These are phyloP conservation scores for Osmerus eperlanus DNA, from an alignment of 2,113 vertebrate species.

Conservation along the genomic window DNA sequence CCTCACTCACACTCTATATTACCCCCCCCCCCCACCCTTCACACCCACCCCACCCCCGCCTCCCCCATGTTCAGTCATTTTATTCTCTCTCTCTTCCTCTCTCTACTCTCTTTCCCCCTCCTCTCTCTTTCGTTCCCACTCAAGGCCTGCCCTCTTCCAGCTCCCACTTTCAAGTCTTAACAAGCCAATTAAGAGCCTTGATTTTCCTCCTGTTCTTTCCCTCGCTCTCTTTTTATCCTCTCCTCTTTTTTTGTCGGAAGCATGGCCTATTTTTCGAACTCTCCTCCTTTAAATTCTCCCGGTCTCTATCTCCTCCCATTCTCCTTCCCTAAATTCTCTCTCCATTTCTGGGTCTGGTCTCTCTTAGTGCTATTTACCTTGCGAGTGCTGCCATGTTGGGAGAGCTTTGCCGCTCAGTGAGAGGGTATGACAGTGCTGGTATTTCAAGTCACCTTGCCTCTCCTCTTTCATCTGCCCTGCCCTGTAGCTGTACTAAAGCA, in stretches of 20 bases:
- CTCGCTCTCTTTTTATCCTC: constrained; percentile 10
- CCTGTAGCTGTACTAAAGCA: constrained; percentile 22
- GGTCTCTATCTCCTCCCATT: not conserved
- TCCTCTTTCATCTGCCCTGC: constrained; percentile 6
- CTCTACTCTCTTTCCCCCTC: constrained; percentile 15
- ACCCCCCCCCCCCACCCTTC: not conserved
- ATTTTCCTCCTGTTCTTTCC: constrained; percentile 34
- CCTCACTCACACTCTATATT: not conserved
- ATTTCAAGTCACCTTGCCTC: constrained; percentile 20
- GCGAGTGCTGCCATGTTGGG: not conserved
- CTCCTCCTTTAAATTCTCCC: not conserved
- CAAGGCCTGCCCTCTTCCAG: constrained; percentile 38
- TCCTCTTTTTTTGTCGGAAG: constrained; percentile 20
- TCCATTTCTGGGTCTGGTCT: constrained; percentile 5
- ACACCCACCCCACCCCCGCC: not conserved
- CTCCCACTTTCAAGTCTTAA: constrained; percentile 53
- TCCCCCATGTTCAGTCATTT: not conserved
- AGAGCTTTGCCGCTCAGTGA: not conserved
- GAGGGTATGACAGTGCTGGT: constrained; percentile 13
- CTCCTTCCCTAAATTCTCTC: constrained; percentile 18
- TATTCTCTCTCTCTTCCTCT: constrained; percentile 13
- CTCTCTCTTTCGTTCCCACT: constrained; percentile 41
- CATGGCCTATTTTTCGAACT: constrained; percentile 32
- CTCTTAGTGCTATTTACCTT: not conserved
- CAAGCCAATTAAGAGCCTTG: constrained; percentile 59